phyloP scores from a whole-genome alignment of 37 sponge, comb jelly and placozoan species.

The Spongia lamella region DNA sequence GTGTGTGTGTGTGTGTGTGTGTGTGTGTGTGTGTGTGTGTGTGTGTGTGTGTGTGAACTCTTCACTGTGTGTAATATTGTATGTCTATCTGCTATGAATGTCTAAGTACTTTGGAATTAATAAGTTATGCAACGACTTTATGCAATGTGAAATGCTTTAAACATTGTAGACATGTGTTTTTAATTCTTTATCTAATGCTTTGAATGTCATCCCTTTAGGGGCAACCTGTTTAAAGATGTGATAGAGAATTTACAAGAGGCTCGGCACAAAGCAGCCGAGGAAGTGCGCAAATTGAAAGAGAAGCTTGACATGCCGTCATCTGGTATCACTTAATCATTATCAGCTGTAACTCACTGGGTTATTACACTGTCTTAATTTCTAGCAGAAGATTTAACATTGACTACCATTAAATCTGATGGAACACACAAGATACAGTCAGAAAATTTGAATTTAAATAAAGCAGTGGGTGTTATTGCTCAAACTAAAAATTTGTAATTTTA shows the following conservation, averaged over 20 bases:
- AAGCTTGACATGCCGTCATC: conserved; percentile 13
- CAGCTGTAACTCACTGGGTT: no score
- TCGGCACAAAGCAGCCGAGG: conserved; percentile 33
- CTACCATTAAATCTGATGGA: conserved; percentile 29
- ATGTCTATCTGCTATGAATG: no score
- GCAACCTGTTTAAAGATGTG: conserved; percentile 40
- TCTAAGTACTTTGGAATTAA: no score
- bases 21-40: no score
- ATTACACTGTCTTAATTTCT: no score
- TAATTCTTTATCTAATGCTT: not conserved
- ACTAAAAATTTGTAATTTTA: not conserved
- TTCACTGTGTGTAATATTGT: no score
- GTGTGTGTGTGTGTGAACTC: no score
- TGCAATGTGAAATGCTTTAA: not conserved
- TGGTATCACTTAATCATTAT: no score
- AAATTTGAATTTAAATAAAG: conserved; percentile 53
- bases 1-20: no score
- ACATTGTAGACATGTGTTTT: not conserved
- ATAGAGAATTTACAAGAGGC: conserved; percentile 37
- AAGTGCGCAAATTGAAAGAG: conserved; percentile 40
- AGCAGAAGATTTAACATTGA: not conserved
- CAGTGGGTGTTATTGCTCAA: conserved; percentile 2
- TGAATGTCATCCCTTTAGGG: not conserved
- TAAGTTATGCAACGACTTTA: no score
- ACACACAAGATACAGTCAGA: conserved; percentile 40